Evolutionary conservation across 2,888 invertebrate species (phyloP).

Genomic region (Macrosoma leucophasiata): DNA sequence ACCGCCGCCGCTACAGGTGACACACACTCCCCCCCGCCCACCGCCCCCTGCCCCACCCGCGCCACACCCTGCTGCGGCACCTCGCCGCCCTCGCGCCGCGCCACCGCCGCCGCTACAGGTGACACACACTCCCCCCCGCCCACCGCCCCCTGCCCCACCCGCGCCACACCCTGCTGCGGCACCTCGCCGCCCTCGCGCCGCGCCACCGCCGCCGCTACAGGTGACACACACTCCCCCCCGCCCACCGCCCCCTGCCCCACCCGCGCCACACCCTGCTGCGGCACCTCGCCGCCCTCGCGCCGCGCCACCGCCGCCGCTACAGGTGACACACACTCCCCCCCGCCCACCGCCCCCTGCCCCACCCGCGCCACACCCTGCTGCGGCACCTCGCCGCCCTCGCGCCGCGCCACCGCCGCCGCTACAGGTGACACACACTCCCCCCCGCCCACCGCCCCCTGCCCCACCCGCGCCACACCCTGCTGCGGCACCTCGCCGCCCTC

Average conservation of each 20-base stretch:
- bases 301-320: slow-evolving; percentile 25
- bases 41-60: not conserved
- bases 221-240: slow-evolving; percentile 12
- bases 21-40: slow-evolving; percentile 6
- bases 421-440: slow-evolving; percentile 21
- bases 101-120: slow-evolving; percentile 27
- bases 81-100: slow-evolving; percentile 4
- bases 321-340: slow-evolving; percentile 17
- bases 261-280: slow-evolving; percentile 4
- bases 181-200: slow-evolving; percentile 3
- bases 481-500: slow-evolving; percentile 10
- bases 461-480: not conserved
- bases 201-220: slow-evolving; percentile 26
- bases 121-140: slow-evolving; percentile 7
- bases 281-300: slow-evolving; percentile 8
- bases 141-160: not conserved
- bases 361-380: slow-evolving; percentile 3
- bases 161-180: slow-evolving; percentile 8
- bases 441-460: not conserved
- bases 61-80: slow-evolving; percentile 12
- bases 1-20: slow-evolving; percentile 26
- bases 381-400: slow-evolving; percentile 1
- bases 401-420: slow-evolving; percentile 24
- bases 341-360: not conserved
- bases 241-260: not conserved